Evolutionary conservation across 2,888 invertebrate genomes (phyloP).

Genomic region (Hydropsyche betteni): DNA sequence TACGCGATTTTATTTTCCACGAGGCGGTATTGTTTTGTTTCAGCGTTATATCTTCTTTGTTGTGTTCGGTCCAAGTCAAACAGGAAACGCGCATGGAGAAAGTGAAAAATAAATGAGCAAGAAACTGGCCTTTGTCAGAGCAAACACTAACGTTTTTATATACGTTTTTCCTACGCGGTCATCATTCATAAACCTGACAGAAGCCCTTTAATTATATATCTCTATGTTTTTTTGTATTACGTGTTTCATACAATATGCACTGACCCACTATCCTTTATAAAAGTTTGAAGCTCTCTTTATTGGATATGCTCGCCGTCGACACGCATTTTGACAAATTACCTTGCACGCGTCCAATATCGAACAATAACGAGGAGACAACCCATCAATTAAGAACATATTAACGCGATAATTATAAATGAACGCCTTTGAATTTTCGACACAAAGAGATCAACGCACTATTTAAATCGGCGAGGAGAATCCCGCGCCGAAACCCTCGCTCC

Average conservation of each 20-base stretch:
- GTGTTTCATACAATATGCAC: too few relatives aligned
- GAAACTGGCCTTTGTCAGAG: slow-evolving; percentile 37
- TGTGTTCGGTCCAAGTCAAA: background rate
- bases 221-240: too few relatives aligned
- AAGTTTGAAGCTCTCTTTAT: background rate
- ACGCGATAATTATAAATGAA: background rate
- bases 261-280: too few relatives aligned
- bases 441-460: too few relatives aligned
- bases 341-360: background rate
- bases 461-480: too few relatives aligned
- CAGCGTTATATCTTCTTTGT: too few relatives aligned
- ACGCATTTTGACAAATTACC: background rate
- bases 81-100: slow-evolving; percentile 28
- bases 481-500: too few relatives aligned
- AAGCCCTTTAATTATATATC: too few relatives aligned
- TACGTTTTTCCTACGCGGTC: slow-evolving; percentile 10
- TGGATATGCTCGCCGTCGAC: background rate
- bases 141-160: slow-evolving; percentile 17
- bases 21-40: too few relatives aligned
- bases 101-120: slow-evolving; percentile 29
- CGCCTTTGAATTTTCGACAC: too few relatives aligned
- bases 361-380: background rate
- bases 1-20: too few relatives aligned
- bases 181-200: slow-evolving; percentile 9
- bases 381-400: slow-evolving; percentile 24